Evolutionary conservation across 2,797 vertebrate genomes (phyloP).

Genomic region (Micromesistius poutassou): DNA sequence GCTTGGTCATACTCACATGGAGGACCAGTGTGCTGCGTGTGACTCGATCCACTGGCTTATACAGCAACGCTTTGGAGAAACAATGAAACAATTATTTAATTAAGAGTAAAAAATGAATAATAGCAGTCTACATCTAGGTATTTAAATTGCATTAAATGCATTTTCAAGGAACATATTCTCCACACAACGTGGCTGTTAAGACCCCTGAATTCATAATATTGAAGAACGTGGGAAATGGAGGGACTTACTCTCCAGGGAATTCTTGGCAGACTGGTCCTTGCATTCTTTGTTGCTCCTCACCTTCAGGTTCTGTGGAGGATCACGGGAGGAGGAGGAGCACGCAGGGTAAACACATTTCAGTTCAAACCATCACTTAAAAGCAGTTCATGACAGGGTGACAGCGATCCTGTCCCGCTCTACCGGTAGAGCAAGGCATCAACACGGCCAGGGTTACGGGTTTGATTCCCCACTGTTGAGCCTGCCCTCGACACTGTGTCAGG

Average conservation of each 20-base stretch:
- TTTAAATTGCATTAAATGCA: background rate
- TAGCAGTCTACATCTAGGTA: background rate
- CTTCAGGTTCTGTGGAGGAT: constrained; percentile 82
- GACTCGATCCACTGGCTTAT: constrained; percentile 97
- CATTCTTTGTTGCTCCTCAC: constrained; percentile 91
- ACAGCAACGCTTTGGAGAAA: constrained; percentile 81
- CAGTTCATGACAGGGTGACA: background rate
- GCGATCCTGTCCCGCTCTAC: background rate
- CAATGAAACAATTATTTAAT: background rate
- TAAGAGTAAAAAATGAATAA: background rate
- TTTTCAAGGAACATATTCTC: background rate
- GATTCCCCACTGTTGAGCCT: background rate
- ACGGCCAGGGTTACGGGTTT: background rate
- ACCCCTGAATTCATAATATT: background rate
- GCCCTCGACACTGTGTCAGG: too few species aligned
- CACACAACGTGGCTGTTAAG: background rate
- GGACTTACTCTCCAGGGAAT: constrained; percentile 91
- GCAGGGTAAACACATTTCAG: background rate
- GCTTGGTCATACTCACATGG: constrained; percentile 83
- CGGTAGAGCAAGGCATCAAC: background rate
- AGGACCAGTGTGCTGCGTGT: constrained; percentile 95
- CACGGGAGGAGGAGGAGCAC: background rate
- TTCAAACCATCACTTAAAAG: background rate
- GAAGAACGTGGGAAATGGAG: background rate
- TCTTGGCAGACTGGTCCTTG: constrained; percentile 88